Evolutionary conservation across 1,140 invertebrate genomes (phyloP).

Genomic region (Campodea augens): DNA sequence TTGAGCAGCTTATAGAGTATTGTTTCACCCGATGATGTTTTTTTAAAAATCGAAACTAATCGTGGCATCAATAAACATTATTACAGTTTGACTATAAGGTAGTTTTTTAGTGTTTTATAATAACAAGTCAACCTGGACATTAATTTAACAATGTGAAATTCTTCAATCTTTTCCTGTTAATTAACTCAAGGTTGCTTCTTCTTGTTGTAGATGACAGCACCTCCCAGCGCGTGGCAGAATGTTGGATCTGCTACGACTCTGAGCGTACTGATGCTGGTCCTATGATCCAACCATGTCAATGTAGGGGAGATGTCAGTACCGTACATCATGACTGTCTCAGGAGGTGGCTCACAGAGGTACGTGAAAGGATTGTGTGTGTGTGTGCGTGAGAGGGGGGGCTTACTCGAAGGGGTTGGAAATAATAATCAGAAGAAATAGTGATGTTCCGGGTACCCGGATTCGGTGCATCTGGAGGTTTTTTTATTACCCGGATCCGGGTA

Average conservation of each 20-base stretch:
- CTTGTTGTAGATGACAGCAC: not conserved
- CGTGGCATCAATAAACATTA: too few relatives aligned
- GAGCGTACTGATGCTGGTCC: constrained; percentile 51
- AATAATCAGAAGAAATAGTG: constrained; percentile 1
- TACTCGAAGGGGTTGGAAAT: not conserved
- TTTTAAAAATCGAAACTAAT: too few relatives aligned
- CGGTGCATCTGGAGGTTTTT: too few relatives aligned
- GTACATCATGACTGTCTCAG: constrained; percentile 86
- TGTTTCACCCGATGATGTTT: too few relatives aligned
- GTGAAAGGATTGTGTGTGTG: not conserved
- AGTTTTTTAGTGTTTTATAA: too few relatives aligned
- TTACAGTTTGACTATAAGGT: too few relatives aligned
- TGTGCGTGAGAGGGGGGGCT: not conserved
- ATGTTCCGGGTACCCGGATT: not conserved
- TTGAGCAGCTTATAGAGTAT: too few relatives aligned
- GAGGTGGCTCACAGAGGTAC: constrained; percentile 55
- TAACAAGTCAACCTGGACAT: too few relatives aligned
- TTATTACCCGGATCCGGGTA: too few relatives aligned
- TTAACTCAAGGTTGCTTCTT: not conserved
- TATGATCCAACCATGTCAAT: constrained; percentile 73
- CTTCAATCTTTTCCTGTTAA: not conserved
- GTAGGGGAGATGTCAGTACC: constrained; percentile 70
- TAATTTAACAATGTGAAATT: too few relatives aligned
- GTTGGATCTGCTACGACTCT: constrained; percentile 85
- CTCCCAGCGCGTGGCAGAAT: constrained; percentile 32